These are phyloP conservation scores for Polydrusus tereticollis DNA, from an alignment of 2,888 invertebrate genomes.

Conservation along the genomic window DNA sequence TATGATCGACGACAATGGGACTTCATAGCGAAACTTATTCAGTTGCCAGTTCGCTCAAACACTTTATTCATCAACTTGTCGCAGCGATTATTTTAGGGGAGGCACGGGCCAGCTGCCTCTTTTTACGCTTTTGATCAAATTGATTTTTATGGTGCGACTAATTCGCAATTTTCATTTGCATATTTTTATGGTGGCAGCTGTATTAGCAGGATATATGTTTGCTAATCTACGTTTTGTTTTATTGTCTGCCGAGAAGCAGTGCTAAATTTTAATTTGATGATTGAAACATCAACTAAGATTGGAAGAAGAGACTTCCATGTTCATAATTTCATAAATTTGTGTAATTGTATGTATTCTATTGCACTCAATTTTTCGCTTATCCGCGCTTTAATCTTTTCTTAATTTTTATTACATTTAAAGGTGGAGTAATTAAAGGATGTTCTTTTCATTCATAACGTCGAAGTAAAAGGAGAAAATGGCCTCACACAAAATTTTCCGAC, in stretches of 20 bases:
- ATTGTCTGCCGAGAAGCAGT: slow-evolving; percentile 16
- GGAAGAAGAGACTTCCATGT: too few relatives aligned
- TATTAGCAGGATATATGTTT: slow-evolving; percentile 26
- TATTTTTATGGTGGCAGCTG: slow-evolving; percentile 53
- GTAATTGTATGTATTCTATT: too few relatives aligned
- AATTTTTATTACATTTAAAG: too few relatives aligned
- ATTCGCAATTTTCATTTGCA: slow-evolving; percentile 58
- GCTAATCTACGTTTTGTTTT: slow-evolving; percentile 19
- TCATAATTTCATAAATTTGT: too few relatives aligned
- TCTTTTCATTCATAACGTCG: too few relatives aligned
- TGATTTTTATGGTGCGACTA: slow-evolving; percentile 59
- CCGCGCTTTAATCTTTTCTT: too few relatives aligned
- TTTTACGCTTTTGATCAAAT: slow-evolving; percentile 64
- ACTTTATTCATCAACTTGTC: slow-evolving; percentile 66
- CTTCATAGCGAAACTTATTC: slow-evolving; percentile 64
- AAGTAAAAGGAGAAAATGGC: too few relatives aligned
- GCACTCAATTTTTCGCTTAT: too few relatives aligned
- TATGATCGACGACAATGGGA: slow-evolving; percentile 43
- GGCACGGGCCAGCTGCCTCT: slow-evolving; percentile 64
- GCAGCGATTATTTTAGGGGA: slow-evolving; percentile 64
- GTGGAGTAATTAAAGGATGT: too few relatives aligned
- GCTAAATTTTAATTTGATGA: slow-evolving; percentile 28
- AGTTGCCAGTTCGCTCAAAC: slow-evolving; percentile 65
- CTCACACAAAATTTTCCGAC: too few relatives aligned
- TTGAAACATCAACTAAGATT: too few relatives aligned